Conservation (phyloP, 37 sponge, comb jelly and placozoan species). For the Hexactinellida sp. region DNA sequence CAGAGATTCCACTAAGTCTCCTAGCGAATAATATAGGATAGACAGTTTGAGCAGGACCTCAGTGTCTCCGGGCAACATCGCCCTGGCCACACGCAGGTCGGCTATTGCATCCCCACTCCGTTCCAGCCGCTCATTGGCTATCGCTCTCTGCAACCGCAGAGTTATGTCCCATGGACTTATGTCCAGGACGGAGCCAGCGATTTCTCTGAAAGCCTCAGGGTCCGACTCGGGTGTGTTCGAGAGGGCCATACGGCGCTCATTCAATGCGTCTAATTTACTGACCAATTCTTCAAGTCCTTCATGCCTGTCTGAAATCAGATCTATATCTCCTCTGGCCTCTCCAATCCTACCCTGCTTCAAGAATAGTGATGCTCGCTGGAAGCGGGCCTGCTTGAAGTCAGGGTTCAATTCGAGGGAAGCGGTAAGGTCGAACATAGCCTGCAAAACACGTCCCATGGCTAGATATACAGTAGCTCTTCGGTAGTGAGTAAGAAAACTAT, state of each 20-base stretch:
- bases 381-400: slow-evolving; percentile 66
- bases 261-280: background rate
- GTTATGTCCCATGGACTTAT: slow-evolving; percentile 64
- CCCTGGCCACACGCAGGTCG: slow-evolving; percentile 54
- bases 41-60: slow-evolving; percentile 61
- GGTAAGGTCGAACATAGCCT: slow-evolving; percentile 76
- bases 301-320: background rate
- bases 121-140: slow-evolving; percentile 43
- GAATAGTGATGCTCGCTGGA: slow-evolving; percentile 62
- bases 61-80: slow-evolving; percentile 32
- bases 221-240: background rate
- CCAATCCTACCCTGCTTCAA: slow-evolving; percentile 65
- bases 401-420: slow-evolving; percentile 51
- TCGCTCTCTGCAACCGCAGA: slow-evolving; percentile 53
- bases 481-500: slow-evolving; percentile 80
- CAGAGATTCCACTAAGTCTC: slow-evolving; percentile 81
- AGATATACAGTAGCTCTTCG: slow-evolving; percentile 95
- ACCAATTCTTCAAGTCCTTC: slow-evolving; percentile 3
- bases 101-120: slow-evolving; percentile 55
- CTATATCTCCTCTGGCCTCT: slow-evolving; percentile 33
- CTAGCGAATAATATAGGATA: slow-evolving; percentile 56
- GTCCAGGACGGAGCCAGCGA: slow-evolving; percentile 22
- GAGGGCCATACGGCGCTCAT: background rate
- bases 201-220: background rate
- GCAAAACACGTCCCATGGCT: slow-evolving; percentile 70